Evolutionary conservation across 2,888 invertebrate genomes (phyloP), one percentile per base, ranked within the genome.

Genomic region (Orthosia gothica): DNA sequence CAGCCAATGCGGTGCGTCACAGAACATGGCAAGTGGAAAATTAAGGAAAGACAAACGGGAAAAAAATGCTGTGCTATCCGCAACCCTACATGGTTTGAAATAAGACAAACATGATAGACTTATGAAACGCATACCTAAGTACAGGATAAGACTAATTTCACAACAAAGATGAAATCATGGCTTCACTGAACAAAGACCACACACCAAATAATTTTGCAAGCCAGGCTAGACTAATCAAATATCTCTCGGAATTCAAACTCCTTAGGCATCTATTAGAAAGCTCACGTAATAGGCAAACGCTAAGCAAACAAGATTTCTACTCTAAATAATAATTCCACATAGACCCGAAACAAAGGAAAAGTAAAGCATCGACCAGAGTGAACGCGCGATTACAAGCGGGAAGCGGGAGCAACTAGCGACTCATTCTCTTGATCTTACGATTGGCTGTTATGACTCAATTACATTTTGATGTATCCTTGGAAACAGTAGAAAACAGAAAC

Each of bases 251-350:
- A 77, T 70, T 47, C n/a, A 16, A 58, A 59, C 52, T 20, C 26
- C 26, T 52, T 1, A 66, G 61, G 13, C 45, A 40, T 70, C 23
- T 70, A 47, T 78, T 69, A 45, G 45, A 45, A 49, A 3, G 26
- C 3, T 70, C 23, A 54, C 9, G 23, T 67, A 65, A 76, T 76
- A 82, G 47, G 20, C 16, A 0, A 66, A 58, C n/a, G 16, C 52
- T 49, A 59, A 72, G 47, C 58, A 80, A 84, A 82, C 55, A 80
- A 63, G 65, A 70, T 57, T 66, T 57, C 50, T 71, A 40, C 23
- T 59, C 54, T 55, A 70, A 70, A 81, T 79, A 81, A 83, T 80
- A 83, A 80, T 80, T 68, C 1, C 12, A 72, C 73, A 80, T 64
- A 80, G 58, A 66, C 26, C n/a, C 49, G 45, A 61, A 83, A 81